phyloP scores from a whole-genome alignment of 2,113 vertebrate genomes.

The Bungarus multicinctus region DNA sequence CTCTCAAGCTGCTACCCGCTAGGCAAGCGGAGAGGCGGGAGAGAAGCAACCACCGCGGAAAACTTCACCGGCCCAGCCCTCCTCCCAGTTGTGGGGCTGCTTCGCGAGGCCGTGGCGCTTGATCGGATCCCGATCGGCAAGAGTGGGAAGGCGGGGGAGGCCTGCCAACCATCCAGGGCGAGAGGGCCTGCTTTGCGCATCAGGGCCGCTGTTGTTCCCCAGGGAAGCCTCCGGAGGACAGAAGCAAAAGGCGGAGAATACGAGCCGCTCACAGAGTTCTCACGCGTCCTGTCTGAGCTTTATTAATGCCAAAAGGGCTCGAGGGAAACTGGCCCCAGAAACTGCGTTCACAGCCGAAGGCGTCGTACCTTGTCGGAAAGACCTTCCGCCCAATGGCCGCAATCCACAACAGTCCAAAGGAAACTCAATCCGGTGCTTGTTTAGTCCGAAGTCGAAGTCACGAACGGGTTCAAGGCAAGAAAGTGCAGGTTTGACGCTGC shows the following conservation, averaged over 20 bases:
- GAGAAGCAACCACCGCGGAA: background rate
- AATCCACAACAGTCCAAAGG: background rate
- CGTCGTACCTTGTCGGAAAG: background rate
- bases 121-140: background rate
- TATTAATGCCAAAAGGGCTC: background rate
- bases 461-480: background rate
- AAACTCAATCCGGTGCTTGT: background rate
- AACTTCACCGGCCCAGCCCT: background rate
- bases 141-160: background rate
- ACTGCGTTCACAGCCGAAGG: accelerated
- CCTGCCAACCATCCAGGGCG: background rate
- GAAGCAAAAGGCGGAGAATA: background rate
- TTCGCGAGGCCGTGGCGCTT: background rate
- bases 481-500: background rate
- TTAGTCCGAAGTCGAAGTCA: background rate
- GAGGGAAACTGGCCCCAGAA: background rate
- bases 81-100: background rate
- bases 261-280: background rate
- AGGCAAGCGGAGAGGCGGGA: background rate
- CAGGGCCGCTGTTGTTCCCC: background rate
- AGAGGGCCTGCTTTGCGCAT: background rate
- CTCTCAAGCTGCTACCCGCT: background rate
- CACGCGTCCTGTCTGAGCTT: background rate
- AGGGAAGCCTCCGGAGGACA: background rate
- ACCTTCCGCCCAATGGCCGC: background rate